Base-by-base conservation (phyloP, 2,888 invertebrate species). In the Allacma fusca region DNA sequence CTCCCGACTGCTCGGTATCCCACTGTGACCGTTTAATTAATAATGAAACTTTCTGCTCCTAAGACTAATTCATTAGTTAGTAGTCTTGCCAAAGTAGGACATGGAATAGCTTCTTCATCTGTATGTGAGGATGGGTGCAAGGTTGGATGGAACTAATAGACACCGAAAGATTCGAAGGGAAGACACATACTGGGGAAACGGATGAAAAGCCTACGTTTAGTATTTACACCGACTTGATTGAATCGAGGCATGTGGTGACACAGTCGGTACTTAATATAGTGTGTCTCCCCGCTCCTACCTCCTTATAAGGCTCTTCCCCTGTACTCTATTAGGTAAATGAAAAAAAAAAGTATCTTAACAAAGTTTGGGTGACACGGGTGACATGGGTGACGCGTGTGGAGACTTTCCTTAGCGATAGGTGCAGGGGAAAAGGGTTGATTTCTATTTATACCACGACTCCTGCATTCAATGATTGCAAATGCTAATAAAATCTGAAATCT, bases 1-100 rank as follows among this genome's bases (percentile, higher is more conserved):
- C 71, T 80, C 67, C 80, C 28, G 24, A 65, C 65, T 65, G 65
- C 26, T 65, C 26, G 26, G 78, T 77, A 79, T 79, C 82, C 82
- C 80, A 76, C 82, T 80, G 81, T 79, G 82, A 82, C 82, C 80
- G 77, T 80, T 82, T 82, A 82, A 82, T 82, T 82, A 82, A 81
- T 82, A 79, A 81, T 82, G 79, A 81, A 82, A 81, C 78, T 82
- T 82, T 80, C 77, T 80, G 77, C 73, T 62, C n/a, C 29, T 43
- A 80, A 78, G 80, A 80, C 79, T 82, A 81, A 81, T 82, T 82
- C 81, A 82, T 82, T 82, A 82, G 81, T 34, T 72, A 28, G 62
- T 34, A 73, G 75, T 44, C 67, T 65, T n/a, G 19, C 9, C 50
- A 50, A 50, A 50, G 50, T 50, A 50, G 50, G 50, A 50, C 50